Conservation (phyloP, 2,113 vertebrate species). For the Callipepla squamata region DNA sequence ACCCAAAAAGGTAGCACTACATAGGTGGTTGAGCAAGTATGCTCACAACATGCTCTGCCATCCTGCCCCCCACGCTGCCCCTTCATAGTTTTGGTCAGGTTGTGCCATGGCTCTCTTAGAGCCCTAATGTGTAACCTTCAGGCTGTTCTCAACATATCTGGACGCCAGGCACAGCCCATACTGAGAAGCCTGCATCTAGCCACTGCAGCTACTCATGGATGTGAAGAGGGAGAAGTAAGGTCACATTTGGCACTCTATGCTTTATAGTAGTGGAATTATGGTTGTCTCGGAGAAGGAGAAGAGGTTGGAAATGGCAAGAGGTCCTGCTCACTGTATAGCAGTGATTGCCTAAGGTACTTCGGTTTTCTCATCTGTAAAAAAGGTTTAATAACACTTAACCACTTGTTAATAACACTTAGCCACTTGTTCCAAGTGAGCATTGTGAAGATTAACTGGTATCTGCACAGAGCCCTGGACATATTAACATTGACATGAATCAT, state of each 20-base stretch:
- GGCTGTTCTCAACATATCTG: neutral
- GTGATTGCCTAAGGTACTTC: neutral
- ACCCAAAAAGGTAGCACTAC: neutral
- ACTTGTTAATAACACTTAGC: neutral
- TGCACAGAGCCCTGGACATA: neutral
- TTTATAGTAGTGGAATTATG: neutral
- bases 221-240: neutral
- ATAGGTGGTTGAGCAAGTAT: neutral
- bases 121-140: neutral
- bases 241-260: neutral
- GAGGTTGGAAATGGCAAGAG: neutral
- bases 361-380: neutral
- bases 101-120: neutral
- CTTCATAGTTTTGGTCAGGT: neutral
- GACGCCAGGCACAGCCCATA: neutral
- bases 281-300: neutral
- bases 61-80: neutral
- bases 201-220: neutral
- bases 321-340: neutral
- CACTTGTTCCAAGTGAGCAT: neutral
- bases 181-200: neutral
- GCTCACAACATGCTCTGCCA: fast-evolving
- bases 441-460: neutral
- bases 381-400: neutral
- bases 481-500: neutral